A percentile compares a stretch with the other conserved stretches of the same genome.
phyloP scores from a whole-genome alignment of 2,113 vertebrate genomes.

The Coracopsis vasa region DNA sequence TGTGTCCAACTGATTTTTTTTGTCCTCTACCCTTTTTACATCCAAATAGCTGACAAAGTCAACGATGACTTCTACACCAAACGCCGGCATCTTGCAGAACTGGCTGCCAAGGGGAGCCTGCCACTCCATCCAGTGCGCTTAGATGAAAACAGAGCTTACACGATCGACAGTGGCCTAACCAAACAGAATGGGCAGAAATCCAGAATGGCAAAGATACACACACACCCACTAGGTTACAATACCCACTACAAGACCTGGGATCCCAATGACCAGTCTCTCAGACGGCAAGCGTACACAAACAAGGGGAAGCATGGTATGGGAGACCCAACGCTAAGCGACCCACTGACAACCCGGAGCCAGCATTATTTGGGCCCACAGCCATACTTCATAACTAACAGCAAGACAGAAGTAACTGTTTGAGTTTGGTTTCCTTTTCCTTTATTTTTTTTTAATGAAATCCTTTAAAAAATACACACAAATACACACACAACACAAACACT shows the following conservation, averaged over 20 bases:
- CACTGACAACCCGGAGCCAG: constrained; percentile 85
- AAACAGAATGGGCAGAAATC: constrained; percentile 89
- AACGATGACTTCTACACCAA: constrained; percentile 93
- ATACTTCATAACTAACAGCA: constrained; percentile 99
- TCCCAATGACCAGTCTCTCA: constrained; percentile 86
- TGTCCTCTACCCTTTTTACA: neutral
- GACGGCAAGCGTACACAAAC: constrained; percentile 86
- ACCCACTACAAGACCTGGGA: constrained; percentile 95
- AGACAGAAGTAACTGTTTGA: constrained; percentile 99
- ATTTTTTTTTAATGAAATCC: constrained; percentile 6
- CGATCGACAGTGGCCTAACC: constrained; percentile 83
- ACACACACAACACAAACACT: constrained; percentile 30
- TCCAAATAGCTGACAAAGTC: constrained; percentile 87
- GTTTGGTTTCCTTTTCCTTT: neutral
- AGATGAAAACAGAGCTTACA: constrained; percentile 87
- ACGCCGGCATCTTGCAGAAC: constrained; percentile 88
- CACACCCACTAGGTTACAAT: constrained; percentile 88
- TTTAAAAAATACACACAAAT: constrained; percentile 49
- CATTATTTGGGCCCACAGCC: constrained; percentile 93
- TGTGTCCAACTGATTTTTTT: constrained; percentile 1
- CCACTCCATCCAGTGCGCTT: constrained; percentile 88
- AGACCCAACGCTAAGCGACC: constrained; percentile 84
- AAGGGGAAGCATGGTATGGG: constrained; percentile 85
- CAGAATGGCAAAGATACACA: constrained; percentile 78
- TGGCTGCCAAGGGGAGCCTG: constrained; percentile 88